These are phyloP conservation scores for Anarsia innoxiella DNA, from an alignment of 2,888 invertebrate species.

Conservation along the genomic window DNA sequence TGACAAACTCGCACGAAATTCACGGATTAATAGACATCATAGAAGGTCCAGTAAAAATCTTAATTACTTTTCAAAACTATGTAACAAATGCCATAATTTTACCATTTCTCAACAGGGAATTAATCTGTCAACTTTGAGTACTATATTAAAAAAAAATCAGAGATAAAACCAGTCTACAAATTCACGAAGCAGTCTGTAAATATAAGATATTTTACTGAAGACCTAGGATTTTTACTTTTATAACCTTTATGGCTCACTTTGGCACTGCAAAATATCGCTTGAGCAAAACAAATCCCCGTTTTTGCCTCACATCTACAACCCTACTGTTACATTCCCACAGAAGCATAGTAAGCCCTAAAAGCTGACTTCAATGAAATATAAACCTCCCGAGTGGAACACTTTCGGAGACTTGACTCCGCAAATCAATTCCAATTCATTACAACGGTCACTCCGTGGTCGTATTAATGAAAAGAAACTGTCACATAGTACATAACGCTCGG, in stretches of 20 bases:
- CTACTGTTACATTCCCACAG: constrained; percentile 38
- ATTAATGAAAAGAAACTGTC: constrained; percentile 14
- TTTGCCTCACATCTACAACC: constrained; percentile 34
- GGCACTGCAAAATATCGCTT: constrained; percentile 65
- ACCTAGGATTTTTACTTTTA: constrained; percentile 50
- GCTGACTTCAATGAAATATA: constrained; percentile 42
- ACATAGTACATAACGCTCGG: constrained; percentile 33
- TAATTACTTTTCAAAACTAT: constrained; percentile 36
- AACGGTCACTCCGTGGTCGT: constrained; percentile 27
- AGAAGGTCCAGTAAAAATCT: constrained; percentile 54
- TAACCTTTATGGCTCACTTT: constrained; percentile 71
- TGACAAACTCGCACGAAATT: constrained; percentile 28
- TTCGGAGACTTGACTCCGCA: constrained; percentile 25
- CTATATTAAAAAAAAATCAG: constrained; percentile 49
- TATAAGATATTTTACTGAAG: constrained; percentile 66
- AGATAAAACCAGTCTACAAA: constrained; percentile 71
- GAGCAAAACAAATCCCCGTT: constrained; percentile 58
- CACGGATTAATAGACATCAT: constrained; percentile 9
- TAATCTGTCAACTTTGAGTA: constrained; percentile 56
- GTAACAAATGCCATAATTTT: constrained; percentile 42
- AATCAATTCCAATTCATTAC: too few species aligned
- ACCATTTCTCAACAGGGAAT: constrained; percentile 43
- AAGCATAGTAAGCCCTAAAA: constrained; percentile 72
- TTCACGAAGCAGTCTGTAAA: constrained; percentile 68
- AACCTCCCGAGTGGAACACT: constrained; percentile 32